Percentiles rank a stretch among this genome's conserved stretches.
Conservation (phyloP, 2,888 invertebrate species). For the Sinentomon sp. region DNA sequence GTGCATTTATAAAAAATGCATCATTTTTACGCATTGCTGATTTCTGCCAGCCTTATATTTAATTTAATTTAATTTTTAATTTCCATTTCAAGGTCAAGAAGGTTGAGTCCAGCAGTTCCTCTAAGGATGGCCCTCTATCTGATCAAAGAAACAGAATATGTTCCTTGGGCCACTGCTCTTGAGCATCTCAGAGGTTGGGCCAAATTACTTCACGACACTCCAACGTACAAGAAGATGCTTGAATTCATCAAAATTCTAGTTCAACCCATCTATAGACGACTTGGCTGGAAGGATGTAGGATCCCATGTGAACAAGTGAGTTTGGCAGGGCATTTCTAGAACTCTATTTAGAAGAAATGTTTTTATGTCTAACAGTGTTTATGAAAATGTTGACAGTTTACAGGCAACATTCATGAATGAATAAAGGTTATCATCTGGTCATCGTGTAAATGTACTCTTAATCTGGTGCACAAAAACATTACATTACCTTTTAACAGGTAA, state of each 20-base stretch:
- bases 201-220: slow-evolving; percentile 36
- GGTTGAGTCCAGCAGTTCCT: slow-evolving; percentile 32
- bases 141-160: slow-evolving; percentile 40
- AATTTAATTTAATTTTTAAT: background rate
- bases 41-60: background rate
- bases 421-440: no score
- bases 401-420: no score
- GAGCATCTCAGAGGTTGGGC: slow-evolving; percentile 44
- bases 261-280: slow-evolving; percentile 27
- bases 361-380: no score
- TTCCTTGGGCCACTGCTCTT: slow-evolving; percentile 56
- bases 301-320: slow-evolving; percentile 32
- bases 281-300: slow-evolving; percentile 35
- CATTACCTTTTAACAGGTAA: no score
- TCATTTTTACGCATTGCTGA: background rate
- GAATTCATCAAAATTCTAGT: slow-evolving; percentile 30
- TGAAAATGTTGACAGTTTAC: no score
- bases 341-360: no score
- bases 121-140: slow-evolving; percentile 36
- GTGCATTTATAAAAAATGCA: background rate
- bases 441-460: no score
- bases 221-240: slow-evolving; percentile 36
- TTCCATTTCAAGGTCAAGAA: slow-evolving; percentile 27
- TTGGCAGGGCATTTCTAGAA: slow-evolving; percentile 3
- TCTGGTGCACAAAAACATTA: no score